phyloP scores from a whole-genome alignment of 1,140 invertebrate genomes.

The Centruroides sculpturatus region DNA sequence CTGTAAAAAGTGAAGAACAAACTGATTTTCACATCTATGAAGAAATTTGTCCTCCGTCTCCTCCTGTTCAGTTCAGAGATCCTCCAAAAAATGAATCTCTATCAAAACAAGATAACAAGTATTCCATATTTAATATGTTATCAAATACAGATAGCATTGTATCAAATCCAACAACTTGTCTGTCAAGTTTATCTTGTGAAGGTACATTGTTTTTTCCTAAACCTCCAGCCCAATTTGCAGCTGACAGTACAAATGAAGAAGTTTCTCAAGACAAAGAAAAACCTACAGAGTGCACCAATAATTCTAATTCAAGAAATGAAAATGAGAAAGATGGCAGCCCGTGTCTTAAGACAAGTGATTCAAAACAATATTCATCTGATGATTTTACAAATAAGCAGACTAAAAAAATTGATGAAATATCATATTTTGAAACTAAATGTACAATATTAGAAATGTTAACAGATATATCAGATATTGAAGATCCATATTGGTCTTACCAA shows the following conservation, averaged over 20 bases:
- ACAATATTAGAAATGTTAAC: conserved; percentile 22
- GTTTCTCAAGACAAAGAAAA: background rate
- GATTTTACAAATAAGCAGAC: too few species aligned
- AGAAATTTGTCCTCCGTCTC: conserved; percentile 15
- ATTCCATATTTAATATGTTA: too few species aligned
- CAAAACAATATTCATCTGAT: too few species aligned
- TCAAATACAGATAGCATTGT: background rate
- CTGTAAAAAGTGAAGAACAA: background rate
- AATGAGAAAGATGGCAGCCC: background rate
- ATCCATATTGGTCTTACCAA: background rate
- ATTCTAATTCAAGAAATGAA: background rate
- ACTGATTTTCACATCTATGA: background rate
- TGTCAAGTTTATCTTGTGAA: conserved; percentile 15
- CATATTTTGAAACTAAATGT: conserved; percentile 20
- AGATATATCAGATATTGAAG: conserved; percentile 10
- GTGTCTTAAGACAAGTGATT: background rate
- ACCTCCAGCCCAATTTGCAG: conserved; percentile 20
- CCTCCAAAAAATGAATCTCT: background rate
- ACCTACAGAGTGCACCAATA: background rate
- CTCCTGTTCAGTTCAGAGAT: conserved; percentile 14
- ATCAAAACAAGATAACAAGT: too few species aligned
- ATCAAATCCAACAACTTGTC: background rate
- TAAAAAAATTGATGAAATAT: background rate
- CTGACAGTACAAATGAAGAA: conserved; percentile 1
- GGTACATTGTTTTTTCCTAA: conserved; percentile 23